Conservation (phyloP, 2,797 vertebrate genomes). For the Calcarius lapponicus region DNA sequence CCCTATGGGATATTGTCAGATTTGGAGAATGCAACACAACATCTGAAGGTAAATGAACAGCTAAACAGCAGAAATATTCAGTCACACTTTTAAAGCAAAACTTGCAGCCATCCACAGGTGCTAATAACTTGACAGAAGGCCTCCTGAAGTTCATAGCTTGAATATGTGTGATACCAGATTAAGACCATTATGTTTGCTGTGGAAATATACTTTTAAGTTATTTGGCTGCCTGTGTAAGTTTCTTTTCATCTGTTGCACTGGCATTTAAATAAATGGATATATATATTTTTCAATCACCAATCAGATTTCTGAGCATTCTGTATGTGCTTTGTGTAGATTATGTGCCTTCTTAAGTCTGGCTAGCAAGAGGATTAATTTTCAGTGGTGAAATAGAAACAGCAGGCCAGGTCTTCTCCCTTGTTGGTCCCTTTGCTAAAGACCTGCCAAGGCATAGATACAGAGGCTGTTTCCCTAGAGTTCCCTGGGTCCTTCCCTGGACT, state of each 20-base stretch:
- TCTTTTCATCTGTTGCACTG: background rate
- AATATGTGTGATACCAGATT: background rate
- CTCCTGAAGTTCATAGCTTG: background rate
- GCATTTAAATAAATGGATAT: background rate
- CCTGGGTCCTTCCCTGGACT: background rate
- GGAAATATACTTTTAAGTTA: background rate
- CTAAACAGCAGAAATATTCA: background rate
- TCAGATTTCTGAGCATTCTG: background rate
- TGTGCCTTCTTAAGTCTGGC: background rate
- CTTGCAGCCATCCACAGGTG: background rate
- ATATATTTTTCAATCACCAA: background rate
- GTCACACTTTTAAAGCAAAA: background rate
- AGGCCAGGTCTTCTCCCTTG: background rate
- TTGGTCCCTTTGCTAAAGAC: background rate
- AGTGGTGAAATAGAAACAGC: background rate
- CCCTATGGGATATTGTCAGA: slow-evolving; percentile 78
- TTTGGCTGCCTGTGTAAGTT: background rate
- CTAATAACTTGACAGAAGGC: background rate
- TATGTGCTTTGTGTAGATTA: background rate
- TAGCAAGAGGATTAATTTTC: background rate
- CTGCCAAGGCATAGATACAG: background rate
- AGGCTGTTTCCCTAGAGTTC: background rate
- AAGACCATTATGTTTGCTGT: background rate
- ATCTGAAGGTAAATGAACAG: slow-evolving; percentile 76
- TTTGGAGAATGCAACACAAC: slow-evolving; percentile 80